These are phyloP conservation scores for Schizaphis graminum DNA, from an alignment of 2,888 invertebrate genomes.

Conservation along the genomic window DNA sequence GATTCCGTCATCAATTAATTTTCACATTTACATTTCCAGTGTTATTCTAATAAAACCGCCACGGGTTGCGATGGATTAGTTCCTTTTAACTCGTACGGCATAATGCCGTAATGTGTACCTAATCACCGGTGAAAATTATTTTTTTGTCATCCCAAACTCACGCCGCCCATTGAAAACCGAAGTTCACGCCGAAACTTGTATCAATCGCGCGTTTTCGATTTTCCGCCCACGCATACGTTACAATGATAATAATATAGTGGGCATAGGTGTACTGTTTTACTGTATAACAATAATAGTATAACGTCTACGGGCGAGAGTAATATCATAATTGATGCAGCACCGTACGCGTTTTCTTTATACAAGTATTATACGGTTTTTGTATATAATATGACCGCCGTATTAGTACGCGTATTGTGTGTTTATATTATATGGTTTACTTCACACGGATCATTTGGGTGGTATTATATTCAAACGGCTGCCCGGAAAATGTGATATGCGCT, in stretches of 20 bases:
- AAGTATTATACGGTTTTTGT: neutral
- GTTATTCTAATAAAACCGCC: neutral
- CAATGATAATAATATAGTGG: neutral
- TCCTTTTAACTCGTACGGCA: neutral
- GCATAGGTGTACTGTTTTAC: too few relatives aligned
- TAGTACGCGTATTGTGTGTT: neutral
- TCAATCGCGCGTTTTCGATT: neutral
- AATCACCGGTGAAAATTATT: neutral
- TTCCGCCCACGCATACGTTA: neutral
- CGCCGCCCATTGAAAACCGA: neutral
- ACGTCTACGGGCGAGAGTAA: neutral
- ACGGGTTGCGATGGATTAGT: neutral
- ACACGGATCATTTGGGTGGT: conserved; percentile 30
- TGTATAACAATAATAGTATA: neutral
- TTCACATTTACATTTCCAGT: neutral
- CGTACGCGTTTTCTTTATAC: conserved; percentile 6
- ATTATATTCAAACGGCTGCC: neutral
- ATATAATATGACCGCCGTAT: too few relatives aligned
- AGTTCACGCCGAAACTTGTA: neutral
- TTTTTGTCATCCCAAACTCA: neutral
- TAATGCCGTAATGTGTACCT: neutral
- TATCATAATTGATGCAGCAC: neutral
- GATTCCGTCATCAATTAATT: neutral
- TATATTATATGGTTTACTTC: neutral
- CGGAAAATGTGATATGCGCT: neutral